Evolutionary conservation across 2,888 invertebrate genomes (phyloP), one percentile per base, ranked within the genome.

Genomic region (Onchidella celtica): DNA sequence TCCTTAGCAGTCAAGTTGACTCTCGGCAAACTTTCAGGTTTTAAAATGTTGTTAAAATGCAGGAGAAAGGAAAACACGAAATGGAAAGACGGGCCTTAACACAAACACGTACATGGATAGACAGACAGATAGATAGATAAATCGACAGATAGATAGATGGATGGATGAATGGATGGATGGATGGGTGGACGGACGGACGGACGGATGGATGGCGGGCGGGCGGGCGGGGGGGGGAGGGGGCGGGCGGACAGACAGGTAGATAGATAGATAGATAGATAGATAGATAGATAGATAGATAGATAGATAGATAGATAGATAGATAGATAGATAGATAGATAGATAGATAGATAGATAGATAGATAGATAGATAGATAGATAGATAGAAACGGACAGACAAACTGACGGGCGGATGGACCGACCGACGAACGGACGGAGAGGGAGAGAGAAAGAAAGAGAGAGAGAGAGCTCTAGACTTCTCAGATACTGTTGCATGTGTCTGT

Each of bases 251-350:
- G 36, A 75, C 1, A 75, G 61, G 63, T 6, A 75, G 36, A 75
- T 21, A 63, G 38, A 63, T 6, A 76, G 40, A 76, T 27, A 66
- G 6, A 66, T 14, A 57, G 57, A 55, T 9, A 24, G 29, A 47
- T 29, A 29, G 47, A 27, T 9, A 24, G 9, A 70, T n/a, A 70
- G 9, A 70, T 34, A 29, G 73, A 72, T 24, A 76, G 36, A 6
- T 6, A 76, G 75, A 75, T 9, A 75, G 75, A 75, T 17, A 75
- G 40, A 75, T 14, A 75, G 63, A 75, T 14, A 63, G n/a, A 75
- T 29, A 63, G 61, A 63, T 0, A 63, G 38, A 75, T 3, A 63
- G 36, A 36, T 9, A 61, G 74, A 74, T n/a, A 74, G 21, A 47
- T 6, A 17, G 47, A 47, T 17, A 47, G 9, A 55, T 32, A 27